Percentiles rank a stretch among this genome's conserved stretches.
Evolutionary conservation across 2,113 vertebrate genomes (phyloP).

Genomic region (Ctenomys sociabilis): DNA sequence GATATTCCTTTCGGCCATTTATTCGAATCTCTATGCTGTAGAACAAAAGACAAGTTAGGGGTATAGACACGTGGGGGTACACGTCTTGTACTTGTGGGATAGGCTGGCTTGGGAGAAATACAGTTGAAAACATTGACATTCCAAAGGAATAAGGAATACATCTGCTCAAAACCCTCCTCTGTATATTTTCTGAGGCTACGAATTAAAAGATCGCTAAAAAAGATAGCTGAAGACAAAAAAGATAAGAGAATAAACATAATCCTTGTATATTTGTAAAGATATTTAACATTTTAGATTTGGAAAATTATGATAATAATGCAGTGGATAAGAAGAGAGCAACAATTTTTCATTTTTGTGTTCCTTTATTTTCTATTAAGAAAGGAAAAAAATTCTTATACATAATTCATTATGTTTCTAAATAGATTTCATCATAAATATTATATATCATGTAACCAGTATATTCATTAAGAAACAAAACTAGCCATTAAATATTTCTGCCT

Average conservation of each 20-base stretch:
- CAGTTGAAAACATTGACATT: too few relatives aligned
- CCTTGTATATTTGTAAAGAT: too few relatives aligned
- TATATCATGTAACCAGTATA: not conserved
- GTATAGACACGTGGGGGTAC: not conserved
- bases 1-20: conserved; percentile 46
- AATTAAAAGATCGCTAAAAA: not conserved
- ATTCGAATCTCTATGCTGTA: not conserved
- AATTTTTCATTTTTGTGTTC: too few relatives aligned
- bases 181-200: not conserved
- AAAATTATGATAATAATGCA: too few relatives aligned
- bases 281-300: too few relatives aligned
- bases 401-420: too few relatives aligned
- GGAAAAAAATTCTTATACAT: too few relatives aligned
- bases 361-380: too few relatives aligned
- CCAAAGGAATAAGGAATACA: not conserved
- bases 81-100: rapidly evolving
- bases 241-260: too few relatives aligned
- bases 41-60: not conserved
- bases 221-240: not conserved
- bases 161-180: not conserved
- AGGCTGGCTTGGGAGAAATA: not conserved
- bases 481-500: not conserved
- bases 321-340: too few relatives aligned
- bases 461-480: not conserved
- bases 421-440: too few relatives aligned